Percentiles rank a stretch among this genome's conserved stretches.
phyloP scores from a whole-genome alignment of 2,113 vertebrate species.

The Chionomys nivalis region DNA sequence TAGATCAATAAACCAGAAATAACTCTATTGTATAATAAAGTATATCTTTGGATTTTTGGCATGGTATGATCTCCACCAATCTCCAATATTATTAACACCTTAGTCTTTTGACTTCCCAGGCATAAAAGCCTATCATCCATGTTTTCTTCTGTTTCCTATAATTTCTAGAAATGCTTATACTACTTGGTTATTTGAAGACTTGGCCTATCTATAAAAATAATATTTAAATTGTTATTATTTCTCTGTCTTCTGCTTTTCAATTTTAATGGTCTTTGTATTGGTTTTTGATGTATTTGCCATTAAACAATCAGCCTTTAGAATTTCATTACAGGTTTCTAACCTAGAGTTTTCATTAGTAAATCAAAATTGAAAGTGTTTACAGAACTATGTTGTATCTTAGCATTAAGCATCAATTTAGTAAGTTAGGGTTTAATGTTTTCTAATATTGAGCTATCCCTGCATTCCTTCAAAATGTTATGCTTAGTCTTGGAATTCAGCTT shows the following conservation, averaged over 20 bases:
- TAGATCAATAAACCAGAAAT: not conserved
- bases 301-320: constrained; percentile 20
- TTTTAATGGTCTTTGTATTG: not conserved
- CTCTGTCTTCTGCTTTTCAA: not conserved
- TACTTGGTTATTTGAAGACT: constrained; percentile 18
- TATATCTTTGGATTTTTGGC: not conserved
- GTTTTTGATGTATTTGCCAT: not conserved
- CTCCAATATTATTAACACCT: not conserved
- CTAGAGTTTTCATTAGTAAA: constrained; percentile 24
- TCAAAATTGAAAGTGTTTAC: not conserved
- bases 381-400: not conserved
- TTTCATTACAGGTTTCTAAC: not conserved
- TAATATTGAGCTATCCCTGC: constrained; percentile 74
- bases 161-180: not conserved
- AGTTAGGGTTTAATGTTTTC: constrained; percentile 9
- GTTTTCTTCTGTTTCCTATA: not conserved
- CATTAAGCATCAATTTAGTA: not conserved
- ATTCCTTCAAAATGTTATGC: constrained; percentile 51
- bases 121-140: not conserved
- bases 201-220: not conserved
- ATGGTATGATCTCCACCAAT: not conserved
- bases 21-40: not conserved
- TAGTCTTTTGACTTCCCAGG: not conserved
- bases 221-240: not conserved
- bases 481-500: not conserved